Evolutionary conservation across 2,113 vertebrate species (phyloP).

Genomic region (Dromiciops gliroides): DNA sequence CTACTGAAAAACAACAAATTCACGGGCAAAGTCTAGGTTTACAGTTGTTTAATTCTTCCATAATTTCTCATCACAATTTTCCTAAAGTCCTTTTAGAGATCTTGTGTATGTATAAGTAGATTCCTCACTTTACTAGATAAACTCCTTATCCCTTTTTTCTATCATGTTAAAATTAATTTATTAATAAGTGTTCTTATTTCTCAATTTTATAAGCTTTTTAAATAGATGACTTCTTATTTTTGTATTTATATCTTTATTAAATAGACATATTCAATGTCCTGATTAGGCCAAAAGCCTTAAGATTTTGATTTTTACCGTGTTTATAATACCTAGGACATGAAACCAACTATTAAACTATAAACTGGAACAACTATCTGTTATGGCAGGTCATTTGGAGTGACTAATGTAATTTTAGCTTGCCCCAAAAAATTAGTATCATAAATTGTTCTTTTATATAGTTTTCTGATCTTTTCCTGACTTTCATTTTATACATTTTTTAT

Average conservation of each 20-base stretch:
- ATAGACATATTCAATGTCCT: not conserved
- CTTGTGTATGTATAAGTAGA: not conserved
- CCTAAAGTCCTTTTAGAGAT: not conserved
- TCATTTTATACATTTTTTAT: slow-evolving; percentile 48
- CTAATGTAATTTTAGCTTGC: not conserved
- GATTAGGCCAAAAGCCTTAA: not conserved
- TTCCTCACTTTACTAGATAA: not conserved
- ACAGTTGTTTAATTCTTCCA: not conserved
- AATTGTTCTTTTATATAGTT: not conserved
- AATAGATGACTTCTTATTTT: not conserved
- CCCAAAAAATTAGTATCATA: not conserved
- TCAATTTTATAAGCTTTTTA: not conserved
- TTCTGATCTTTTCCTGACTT: slow-evolving; percentile 13
- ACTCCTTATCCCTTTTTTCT: not conserved
- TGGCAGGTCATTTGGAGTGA: not conserved
- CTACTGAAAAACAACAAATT: not conserved
- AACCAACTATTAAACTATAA: not conserved
- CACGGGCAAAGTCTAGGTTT: not conserved
- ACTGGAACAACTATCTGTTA: not conserved
- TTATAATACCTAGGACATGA: not conserved
- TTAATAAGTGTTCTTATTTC: not conserved
- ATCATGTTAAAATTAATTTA: not conserved
- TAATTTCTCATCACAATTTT: not conserved
- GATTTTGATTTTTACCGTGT: not conserved
- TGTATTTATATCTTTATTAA: not conserved